phyloP scores from a whole-genome alignment of 2,888 invertebrate species.

The Hyposoter dolosus region DNA sequence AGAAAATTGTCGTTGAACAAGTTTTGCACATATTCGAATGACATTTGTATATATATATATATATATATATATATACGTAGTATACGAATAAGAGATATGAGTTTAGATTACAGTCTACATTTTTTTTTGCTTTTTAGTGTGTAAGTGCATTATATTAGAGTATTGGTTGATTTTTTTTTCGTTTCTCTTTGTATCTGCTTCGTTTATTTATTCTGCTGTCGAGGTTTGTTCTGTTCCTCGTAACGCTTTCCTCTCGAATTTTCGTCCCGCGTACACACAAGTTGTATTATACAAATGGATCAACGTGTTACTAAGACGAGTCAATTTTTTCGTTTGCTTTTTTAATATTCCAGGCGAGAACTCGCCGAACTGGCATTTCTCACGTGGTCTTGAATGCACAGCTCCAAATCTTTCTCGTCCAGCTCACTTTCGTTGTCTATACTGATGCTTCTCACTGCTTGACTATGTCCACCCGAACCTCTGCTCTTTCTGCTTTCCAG shows the following conservation, averaged over 20 bases:
- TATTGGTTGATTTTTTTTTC: conserved; percentile 45
- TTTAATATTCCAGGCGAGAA: conserved; percentile 6
- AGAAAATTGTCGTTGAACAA: background rate
- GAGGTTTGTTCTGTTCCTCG: background rate
- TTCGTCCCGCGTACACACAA: conserved; percentile 49
- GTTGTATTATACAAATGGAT: conserved; percentile 57
- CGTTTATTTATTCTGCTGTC: background rate
- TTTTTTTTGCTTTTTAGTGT: conserved; percentile 58
- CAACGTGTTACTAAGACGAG: conserved; percentile 43
- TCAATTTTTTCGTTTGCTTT: conserved; percentile 4
- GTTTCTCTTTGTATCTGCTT: conserved; percentile 19
- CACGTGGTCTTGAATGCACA: conserved; percentile 82
- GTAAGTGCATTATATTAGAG: conserved; percentile 62
- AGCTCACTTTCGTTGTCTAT: conserved; percentile 86
- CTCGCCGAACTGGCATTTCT: conserved; percentile 69
- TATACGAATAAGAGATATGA: conserved; percentile 65
- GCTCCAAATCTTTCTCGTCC: conserved; percentile 85
- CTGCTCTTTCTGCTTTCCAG: conserved; percentile 88
- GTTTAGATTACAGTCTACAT: conserved; percentile 64
- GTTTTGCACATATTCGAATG: conserved; percentile 8
- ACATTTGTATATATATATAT: conserved; percentile 62
- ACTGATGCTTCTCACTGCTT: conserved; percentile 81
- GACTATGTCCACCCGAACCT: conserved; percentile 81
- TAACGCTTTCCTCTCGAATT: conserved; percentile 15
- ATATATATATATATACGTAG: conserved; percentile 63